Evolutionary conservation across 2,113 vertebrate genomes (phyloP).

Genomic region (Periophthalmus modestus): DNA sequence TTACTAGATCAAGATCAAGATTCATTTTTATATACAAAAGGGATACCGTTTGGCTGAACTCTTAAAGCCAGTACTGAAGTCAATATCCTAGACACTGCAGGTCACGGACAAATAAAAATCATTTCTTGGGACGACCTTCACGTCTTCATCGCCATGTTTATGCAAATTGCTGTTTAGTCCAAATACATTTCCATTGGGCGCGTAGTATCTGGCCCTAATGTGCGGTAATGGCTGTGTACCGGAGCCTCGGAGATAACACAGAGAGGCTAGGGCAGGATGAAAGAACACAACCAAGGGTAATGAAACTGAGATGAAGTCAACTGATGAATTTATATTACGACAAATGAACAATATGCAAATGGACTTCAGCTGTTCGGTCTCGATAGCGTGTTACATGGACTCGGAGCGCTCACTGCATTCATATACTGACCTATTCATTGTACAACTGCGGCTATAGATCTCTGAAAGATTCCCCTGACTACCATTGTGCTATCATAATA

Average conservation of each 20-base stretch:
- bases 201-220: slow-evolving; percentile 2
- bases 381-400: slow-evolving; percentile 34
- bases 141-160: neutral
- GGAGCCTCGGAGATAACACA: slow-evolving; percentile 10
- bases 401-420: slow-evolving; percentile 23
- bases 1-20: too few relatives aligned
- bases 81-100: too few relatives aligned
- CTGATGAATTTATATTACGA: slow-evolving; percentile 44
- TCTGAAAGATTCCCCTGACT: slow-evolving; percentile 35
- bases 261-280: slow-evolving; percentile 21
- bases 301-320: slow-evolving; percentile 31
- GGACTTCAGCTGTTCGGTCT: slow-evolving; percentile 28
- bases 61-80: too few relatives aligned
- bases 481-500: slow-evolving; percentile 40
- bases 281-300: slow-evolving; percentile 24
- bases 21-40: too few relatives aligned
- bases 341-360: slow-evolving; percentile 44
- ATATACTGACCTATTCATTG: slow-evolving; percentile 31
- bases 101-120: too few relatives aligned
- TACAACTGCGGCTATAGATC: slow-evolving; percentile 30
- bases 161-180: neutral
- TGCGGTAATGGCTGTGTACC: slow-evolving; percentile 13
- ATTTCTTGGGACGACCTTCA: neutral
- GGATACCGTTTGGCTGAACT: too few relatives aligned
- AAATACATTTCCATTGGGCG: neutral